Base-by-base conservation (phyloP, 2,113 vertebrate species). In the Podiceps cristatus region DNA sequence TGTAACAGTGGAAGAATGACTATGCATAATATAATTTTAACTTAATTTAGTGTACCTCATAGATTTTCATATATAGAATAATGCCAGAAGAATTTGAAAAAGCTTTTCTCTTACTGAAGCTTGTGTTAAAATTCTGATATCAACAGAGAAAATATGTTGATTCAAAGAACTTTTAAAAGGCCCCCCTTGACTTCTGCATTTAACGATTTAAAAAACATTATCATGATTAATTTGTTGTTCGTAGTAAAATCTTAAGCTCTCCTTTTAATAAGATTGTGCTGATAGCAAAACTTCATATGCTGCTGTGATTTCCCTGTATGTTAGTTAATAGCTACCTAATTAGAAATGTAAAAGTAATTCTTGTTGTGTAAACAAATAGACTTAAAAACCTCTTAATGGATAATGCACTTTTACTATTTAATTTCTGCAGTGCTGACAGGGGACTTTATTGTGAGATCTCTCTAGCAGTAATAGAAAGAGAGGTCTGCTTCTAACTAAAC, bases 321-420 rank as follows among this genome's bases (percentile, higher is more conserved):
- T 93, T 94, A 93, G 56, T 93, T 95, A 94, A 94, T 86, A 94
- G 49, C 87, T 93, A 56, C 52, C 58, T 94, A 90, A 95, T 96
- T 91, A 90, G 69, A 95, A 90, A 85, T 90, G 73, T 82, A 75
- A 78, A 93, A 96, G 89, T 64, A 94, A 82, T 90, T 96, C 52
- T 87, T 6, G 8, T 77, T 91, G 37, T 90, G 69, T 91, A 95
- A 95, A 95, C 77, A 96, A 93, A 89, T 67, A 81, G 62, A 60
- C 76, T 33, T 60, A 66, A 84, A 78, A 72, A 19, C 18, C 58
- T 84, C 59, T 42, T 88, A 58, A 35, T 84, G 60, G 64, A 23
- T 90, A 77, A 42, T 55, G 71, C 33, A 59, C 22, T 77, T 89
- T 80, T 91, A 11, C 63, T 84, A 25, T 89, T 88, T 66, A 78